phyloP scores from a whole-genome alignment of 2,888 invertebrate genomes.

The Aricia artaxerxes region DNA sequence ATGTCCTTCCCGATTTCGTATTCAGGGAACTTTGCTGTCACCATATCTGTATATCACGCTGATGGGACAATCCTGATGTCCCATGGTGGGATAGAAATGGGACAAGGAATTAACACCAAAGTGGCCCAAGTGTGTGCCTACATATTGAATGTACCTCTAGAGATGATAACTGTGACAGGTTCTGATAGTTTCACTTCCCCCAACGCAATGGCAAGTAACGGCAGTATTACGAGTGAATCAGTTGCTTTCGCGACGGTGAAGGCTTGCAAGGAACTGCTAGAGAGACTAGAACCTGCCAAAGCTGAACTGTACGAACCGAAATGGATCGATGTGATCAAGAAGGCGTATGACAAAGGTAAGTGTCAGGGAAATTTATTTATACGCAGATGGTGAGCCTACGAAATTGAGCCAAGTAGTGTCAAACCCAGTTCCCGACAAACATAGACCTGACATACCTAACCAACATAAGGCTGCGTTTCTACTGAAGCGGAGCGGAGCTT shows the following conservation, averaged over 20 bases:
- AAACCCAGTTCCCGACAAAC: no score
- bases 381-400: no score
- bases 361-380: no score
- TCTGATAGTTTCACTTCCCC: conserved; percentile 83
- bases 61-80: conserved; percentile 84
- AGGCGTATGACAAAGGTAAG: conserved; percentile 67
- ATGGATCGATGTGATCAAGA: conserved; percentile 76
- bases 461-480: no score
- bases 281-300: conserved; percentile 67
- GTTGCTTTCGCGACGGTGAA: conserved; percentile 79
- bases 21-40: conserved; percentile 77
- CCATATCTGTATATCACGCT: conserved; percentile 83
- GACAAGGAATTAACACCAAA: conserved; percentile 87
- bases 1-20: conserved; percentile 82
- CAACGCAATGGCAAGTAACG: conserved; percentile 85
- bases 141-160: conserved; percentile 83
- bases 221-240: conserved; percentile 86
- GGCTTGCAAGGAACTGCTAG: conserved; percentile 73
- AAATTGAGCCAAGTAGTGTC: no score
- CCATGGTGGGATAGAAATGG: conserved; percentile 87
- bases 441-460: no score
- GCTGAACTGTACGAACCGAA: conserved; percentile 63
- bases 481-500: no score
- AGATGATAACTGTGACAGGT: conserved; percentile 81
- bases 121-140: conserved; percentile 86